These are phyloP conservation scores for Drosophila pruinosa DNA, from an alignment of 1,140 invertebrate species.

Conservation along the genomic window DNA sequence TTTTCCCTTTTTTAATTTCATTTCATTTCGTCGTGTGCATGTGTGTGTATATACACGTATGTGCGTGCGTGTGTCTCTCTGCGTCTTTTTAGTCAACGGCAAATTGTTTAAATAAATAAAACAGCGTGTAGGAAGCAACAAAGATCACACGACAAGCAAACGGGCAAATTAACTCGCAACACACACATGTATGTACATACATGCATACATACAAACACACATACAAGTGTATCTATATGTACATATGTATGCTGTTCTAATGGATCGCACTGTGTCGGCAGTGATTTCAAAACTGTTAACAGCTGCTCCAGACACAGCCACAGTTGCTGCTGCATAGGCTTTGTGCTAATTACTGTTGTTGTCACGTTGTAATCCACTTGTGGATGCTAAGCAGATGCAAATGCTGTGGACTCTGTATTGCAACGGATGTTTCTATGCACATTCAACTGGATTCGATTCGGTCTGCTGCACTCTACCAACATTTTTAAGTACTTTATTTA, in stretches of 20 bases:
- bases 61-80: conserved; percentile 17
- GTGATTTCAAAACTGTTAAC: conserved; percentile 12
- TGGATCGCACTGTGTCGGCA: not conserved
- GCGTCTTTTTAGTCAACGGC: conserved; percentile 54
- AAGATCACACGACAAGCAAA: conserved; percentile 41
- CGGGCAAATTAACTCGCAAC: conserved; percentile 39
- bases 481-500: not conserved
- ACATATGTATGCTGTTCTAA: not conserved
- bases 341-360: not conserved
- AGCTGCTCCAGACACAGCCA: conserved; percentile 5
- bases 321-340: not conserved
- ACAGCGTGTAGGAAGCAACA: conserved; percentile 43
- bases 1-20: conserved; percentile 21
- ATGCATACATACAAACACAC: not conserved
- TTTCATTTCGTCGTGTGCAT: conserved; percentile 13
- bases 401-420: not conserved
- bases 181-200: conserved; percentile 2
- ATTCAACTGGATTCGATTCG: not conserved
- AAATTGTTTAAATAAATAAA: conserved; percentile 81
- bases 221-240: not conserved
- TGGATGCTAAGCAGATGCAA: not conserved
- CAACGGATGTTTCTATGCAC: not conserved
- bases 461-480: not conserved
- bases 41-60: not conserved
- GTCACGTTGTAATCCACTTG: not conserved